Evolutionary conservation across 2,888 invertebrate genomes (phyloP), one percentile per base, ranked within the genome.

Genomic region (Meteorus colon): DNA sequence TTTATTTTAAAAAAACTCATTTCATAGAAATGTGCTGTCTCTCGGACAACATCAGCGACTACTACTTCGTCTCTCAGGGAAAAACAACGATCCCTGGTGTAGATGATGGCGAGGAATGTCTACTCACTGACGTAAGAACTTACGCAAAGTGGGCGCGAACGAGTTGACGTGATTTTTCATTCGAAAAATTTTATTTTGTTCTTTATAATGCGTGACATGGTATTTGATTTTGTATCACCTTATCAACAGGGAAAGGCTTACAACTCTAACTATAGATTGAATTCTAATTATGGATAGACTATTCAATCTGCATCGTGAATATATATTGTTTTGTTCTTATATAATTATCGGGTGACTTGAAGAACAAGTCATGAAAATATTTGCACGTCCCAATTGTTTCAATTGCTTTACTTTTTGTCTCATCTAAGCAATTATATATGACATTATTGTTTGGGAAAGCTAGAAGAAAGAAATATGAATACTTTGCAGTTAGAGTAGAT

Each of bases 21-120:
- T 84, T 81, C 91, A 90, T 92, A 96, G 96, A 92, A 63, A 92
- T 92, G 88, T 94, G 95, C 91, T 90, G 94, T 89, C 93, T 96
- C 89, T 92, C 93, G 89, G 92, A 96, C 90, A 94, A 96, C 92
- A 91, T 96, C 91, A 90, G 92, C 90, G 95, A 96, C 90, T 98
- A 97, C 93, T 91, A 94, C 92, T 96, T 95, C 93, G 93, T 97
- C 90, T 94, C 97, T 90, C 98, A 98, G 93, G 98, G 98, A 91
- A 96, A 96, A 92, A 95, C 94, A 84, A 95, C 95, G 85, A 97
- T 98, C 89, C 96, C 97, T 86, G 93, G 94, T 90, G 94, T 98
- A 89, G 96, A 98, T 91, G 98, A 98, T 91, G 94, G 92, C 86
- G 97, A 97, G 92, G 97, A 97, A 92, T 94, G 95, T 92, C 84